These are phyloP conservation scores for Cisticola juncidis DNA, from an alignment of 2,113 vertebrate species.

Conservation along the genomic window DNA sequence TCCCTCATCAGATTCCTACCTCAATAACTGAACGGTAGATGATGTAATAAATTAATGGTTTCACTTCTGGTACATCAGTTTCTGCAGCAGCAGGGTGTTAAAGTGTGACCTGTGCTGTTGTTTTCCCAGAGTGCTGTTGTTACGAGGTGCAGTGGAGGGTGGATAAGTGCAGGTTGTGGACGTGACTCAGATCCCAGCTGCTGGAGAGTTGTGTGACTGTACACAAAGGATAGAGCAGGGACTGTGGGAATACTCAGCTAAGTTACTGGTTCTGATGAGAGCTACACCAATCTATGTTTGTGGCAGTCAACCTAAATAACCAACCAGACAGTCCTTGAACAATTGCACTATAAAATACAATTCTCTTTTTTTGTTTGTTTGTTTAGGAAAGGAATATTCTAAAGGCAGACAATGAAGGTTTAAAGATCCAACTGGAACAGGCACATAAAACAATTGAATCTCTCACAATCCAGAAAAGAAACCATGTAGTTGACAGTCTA, in stretches of 20 bases:
- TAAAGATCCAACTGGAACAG: conserved; percentile 86
- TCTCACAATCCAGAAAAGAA: conserved; percentile 77
- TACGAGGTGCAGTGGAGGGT: neutral
- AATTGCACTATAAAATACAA: neutral
- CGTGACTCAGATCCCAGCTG: neutral
- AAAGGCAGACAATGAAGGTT: conserved; percentile 84
- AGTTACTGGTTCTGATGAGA: neutral
- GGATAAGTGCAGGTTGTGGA: neutral
- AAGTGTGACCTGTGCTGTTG: neutral
- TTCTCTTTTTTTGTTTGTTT: neutral
- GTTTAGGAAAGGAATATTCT: conserved; percentile 87
- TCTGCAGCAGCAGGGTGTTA: neutral
- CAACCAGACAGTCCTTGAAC: neutral
- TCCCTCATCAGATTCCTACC: neutral
- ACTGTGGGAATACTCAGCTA: neutral
- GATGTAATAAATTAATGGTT: neutral
- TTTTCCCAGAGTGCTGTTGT: neutral
- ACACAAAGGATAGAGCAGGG: neutral
- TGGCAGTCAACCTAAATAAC: neutral
- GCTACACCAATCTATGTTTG: neutral
- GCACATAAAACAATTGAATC: conserved; percentile 87
- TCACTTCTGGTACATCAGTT: neutral
- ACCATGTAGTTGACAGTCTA: conserved; percentile 58
- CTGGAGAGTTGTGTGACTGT: neutral
- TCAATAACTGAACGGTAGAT: neutral